A percentile compares a stretch with the other conserved stretches of the same genome.
Evolutionary conservation across 2,888 invertebrate species (phyloP).

Genomic region (Julus scandinavius): DNA sequence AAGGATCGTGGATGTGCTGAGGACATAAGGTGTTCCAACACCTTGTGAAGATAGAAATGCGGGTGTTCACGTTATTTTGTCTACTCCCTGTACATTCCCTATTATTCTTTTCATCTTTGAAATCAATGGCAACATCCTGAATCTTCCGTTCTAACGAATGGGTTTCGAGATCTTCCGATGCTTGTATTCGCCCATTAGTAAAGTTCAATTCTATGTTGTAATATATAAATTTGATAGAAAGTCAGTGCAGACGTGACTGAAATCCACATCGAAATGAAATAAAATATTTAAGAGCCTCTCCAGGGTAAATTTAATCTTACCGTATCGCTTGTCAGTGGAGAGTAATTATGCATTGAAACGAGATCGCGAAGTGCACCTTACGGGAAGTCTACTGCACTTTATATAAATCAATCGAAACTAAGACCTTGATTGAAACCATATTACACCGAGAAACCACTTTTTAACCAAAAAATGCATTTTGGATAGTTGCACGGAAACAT

Average conservation of each 20-base stretch:
- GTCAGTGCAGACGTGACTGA: slow-evolving; percentile 22
- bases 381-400: slow-evolving; percentile 20
- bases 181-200: background rate
- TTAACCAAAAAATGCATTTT: slow-evolving; percentile 3
- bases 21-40: too few species aligned
- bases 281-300: slow-evolving; percentile 45
- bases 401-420: slow-evolving; percentile 9
- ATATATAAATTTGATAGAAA: slow-evolving; percentile 40
- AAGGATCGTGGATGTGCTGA: too few species aligned
- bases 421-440: background rate
- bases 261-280: slow-evolving; percentile 43
- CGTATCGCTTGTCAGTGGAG: slow-evolving; percentile 44
- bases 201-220: slow-evolving; percentile 38
- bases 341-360: slow-evolving; percentile 45
- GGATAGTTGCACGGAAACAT: slow-evolving; percentile 33
- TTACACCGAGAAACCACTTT: background rate
- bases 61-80: too few species aligned
- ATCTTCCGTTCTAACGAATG: background rate
- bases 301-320: slow-evolving; percentile 37
- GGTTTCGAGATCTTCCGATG: background rate
- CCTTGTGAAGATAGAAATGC: too few species aligned
- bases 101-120: too few species aligned
- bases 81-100: too few species aligned
- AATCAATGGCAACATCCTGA: too few species aligned
- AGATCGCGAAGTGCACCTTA: slow-evolving; percentile 13